These are phyloP conservation scores for Proctacanthus coquilletti DNA, from an alignment of 1,140 invertebrate genomes.

Conservation along the genomic window DNA sequence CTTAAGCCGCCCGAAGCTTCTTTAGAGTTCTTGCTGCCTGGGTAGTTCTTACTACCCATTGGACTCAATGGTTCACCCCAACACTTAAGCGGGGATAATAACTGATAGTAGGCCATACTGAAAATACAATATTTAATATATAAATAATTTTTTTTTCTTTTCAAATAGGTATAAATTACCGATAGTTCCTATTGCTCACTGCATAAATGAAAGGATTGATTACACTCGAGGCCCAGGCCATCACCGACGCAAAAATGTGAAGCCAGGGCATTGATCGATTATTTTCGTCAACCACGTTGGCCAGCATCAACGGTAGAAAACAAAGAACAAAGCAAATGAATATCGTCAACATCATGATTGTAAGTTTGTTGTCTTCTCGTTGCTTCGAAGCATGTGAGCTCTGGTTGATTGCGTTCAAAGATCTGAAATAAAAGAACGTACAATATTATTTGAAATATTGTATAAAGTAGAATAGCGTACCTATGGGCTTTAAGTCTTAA, in stretches of 20 bases:
- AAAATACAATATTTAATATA: neutral
- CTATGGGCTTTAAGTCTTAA: slow-evolving; percentile 37
- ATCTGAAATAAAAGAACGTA: slow-evolving; percentile 2
- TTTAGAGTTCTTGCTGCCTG: slow-evolving; percentile 27
- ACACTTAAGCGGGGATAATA: slow-evolving; percentile 23
- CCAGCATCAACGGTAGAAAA: slow-evolving; percentile 72
- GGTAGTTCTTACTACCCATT: slow-evolving; percentile 28
- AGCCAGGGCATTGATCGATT: slow-evolving; percentile 49
- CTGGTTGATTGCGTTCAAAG: neutral
- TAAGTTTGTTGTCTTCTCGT: slow-evolving; percentile 61
- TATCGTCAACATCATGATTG: slow-evolving; percentile 69
- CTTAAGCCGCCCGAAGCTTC: slow-evolving; percentile 24
- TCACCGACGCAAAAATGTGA: slow-evolving; percentile 62
- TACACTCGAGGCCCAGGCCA: slow-evolving; percentile 74
- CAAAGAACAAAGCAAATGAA: slow-evolving; percentile 71
- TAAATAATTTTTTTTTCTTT: too few species aligned
- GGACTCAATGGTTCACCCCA: slow-evolving; percentile 27
- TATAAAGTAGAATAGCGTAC: too few species aligned
- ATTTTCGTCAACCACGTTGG: slow-evolving; percentile 57
- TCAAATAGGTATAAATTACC: slow-evolving; percentile 9
- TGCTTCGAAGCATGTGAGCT: neutral
- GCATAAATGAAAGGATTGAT: slow-evolving; percentile 80
- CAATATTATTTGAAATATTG: too few species aligned
- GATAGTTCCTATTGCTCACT: slow-evolving; percentile 66
- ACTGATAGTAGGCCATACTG: slow-evolving; percentile 25